These are phyloP conservation scores for Acrocephalus kingi DNA, from an alignment of 2,113 vertebrate genomes.

Conservation along the genomic window DNA sequence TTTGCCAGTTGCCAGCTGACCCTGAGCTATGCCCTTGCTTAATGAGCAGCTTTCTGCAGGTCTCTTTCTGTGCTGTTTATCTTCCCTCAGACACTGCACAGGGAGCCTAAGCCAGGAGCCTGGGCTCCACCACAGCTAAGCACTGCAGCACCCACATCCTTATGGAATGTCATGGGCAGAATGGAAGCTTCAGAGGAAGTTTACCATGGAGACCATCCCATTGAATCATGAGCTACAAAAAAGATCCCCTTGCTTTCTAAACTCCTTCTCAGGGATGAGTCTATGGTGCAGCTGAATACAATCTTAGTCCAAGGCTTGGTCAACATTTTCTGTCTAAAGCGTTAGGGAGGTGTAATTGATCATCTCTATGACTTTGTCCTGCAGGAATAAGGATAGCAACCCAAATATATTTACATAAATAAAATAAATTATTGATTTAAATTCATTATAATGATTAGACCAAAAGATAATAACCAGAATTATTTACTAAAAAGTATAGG, in stretches of 20 bases:
- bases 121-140: background rate
- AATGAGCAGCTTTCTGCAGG: background rate
- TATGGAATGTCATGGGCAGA: background rate
- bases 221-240: background rate
- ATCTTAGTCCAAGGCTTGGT: background rate
- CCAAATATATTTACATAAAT: background rate
- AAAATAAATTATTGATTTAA: background rate
- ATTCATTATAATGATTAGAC: background rate
- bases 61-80: background rate
- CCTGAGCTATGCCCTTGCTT: background rate
- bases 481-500: background rate
- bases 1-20: background rate
- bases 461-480: background rate
- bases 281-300: background rate
- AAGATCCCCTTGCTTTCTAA: background rate
- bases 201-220: background rate
- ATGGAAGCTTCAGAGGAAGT: background rate
- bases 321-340: background rate
- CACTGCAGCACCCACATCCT: background rate
- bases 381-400: background rate
- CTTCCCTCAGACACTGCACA: background rate
- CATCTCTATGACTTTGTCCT: background rate
- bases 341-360: background rate
- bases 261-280: background rate
- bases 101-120: background rate